These are phyloP conservation scores for Drosophila meridionalis DNA, from an alignment of 2,888 invertebrate genomes.

Conservation along the genomic window DNA sequence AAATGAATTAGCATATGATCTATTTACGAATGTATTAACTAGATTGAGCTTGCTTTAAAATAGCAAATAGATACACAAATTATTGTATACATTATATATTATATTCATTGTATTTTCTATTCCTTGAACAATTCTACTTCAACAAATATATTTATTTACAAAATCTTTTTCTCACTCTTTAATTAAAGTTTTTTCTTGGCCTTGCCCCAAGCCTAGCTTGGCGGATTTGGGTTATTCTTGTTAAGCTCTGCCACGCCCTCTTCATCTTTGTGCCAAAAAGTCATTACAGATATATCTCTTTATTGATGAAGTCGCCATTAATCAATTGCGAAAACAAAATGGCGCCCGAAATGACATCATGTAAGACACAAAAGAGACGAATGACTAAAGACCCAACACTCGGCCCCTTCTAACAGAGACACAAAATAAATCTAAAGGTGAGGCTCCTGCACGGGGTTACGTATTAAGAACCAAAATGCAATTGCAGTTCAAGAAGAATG, in stretches of 20 bases:
- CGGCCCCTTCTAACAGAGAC: conserved; percentile 28
- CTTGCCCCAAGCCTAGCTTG: neutral
- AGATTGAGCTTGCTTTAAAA: neutral
- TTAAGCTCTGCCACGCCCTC: conserved; percentile 19
- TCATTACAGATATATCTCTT: conserved; percentile 44
- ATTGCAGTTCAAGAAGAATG: conserved; percentile 1
- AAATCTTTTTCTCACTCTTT: neutral
- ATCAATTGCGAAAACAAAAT: conserved; percentile 71
- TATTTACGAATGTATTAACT: neutral
- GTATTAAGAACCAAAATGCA: conserved; percentile 38
- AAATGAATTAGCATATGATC: neutral
- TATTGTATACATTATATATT: neutral
- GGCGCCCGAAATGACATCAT: conserved; percentile 74
- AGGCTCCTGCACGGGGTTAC: conserved; percentile 50
- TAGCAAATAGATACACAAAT: neutral
- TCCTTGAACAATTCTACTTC: neutral
- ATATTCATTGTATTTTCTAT: neutral
- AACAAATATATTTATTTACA: neutral
- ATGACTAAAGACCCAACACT: conserved; percentile 42
- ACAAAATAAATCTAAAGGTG: conserved; percentile 37
- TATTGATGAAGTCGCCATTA: conserved; percentile 60
- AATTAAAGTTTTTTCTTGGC: neutral
- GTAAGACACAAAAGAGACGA: conserved; percentile 27
- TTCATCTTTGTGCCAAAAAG: conserved; percentile 29
- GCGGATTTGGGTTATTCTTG: conserved; percentile 1